Conservation (phyloP, 2,797 vertebrate species). For the Halcyon smyrnensis region DNA sequence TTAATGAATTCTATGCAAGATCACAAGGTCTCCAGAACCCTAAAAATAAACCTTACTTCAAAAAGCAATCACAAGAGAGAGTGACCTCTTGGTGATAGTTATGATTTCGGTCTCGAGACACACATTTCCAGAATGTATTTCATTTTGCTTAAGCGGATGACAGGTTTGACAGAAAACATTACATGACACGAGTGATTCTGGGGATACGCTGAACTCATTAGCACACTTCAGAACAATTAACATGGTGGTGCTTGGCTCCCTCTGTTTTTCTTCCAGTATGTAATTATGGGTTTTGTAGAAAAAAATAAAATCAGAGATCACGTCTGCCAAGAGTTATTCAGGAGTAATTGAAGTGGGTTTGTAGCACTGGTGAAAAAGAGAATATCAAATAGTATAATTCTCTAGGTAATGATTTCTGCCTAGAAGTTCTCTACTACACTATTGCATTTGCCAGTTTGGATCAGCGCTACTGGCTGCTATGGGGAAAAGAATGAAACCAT, state of each 20-base stretch:
- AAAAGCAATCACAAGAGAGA: neutral
- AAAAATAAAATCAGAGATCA: neutral
- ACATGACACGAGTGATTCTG: neutral
- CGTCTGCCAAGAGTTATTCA: neutral
- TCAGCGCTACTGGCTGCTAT: neutral
- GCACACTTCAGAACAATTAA: neutral
- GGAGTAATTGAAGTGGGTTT: neutral
- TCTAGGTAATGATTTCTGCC: constrained; percentile 6
- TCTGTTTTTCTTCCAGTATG: neutral
- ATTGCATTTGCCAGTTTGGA: neutral
- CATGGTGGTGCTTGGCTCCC: neutral
- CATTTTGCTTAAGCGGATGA: constrained; percentile 6
- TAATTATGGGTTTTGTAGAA: neutral
- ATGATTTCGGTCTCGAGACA: neutral
- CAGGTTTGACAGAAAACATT: constrained; percentile 3
- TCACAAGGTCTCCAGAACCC: neutral
- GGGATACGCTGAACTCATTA: neutral
- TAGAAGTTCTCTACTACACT: neutral
- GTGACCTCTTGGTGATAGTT: neutral
- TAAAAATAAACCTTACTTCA: constrained; percentile 21
- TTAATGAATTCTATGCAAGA: neutral
- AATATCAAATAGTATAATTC: neutral
- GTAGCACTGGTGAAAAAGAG: neutral
- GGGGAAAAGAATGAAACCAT: neutral
- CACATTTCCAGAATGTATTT: neutral